phyloP scores from a whole-genome alignment of 1,140 invertebrate genomes.

The Listronotus oregonensis region DNA sequence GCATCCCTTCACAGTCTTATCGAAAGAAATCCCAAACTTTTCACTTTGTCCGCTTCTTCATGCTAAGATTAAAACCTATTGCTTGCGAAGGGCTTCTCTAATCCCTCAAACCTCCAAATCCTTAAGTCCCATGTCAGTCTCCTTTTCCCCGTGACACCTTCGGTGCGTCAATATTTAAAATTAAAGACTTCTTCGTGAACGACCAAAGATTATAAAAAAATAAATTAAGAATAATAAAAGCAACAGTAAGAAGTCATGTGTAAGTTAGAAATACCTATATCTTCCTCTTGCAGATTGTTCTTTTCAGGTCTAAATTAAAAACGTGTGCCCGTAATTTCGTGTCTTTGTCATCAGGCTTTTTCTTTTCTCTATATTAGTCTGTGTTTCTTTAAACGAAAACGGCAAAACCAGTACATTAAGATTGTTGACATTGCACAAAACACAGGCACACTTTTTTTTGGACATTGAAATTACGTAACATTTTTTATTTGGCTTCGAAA shows the following conservation, averaged over 20 bases:
- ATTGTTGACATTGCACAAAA: constrained; percentile 41
- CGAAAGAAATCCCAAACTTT: no score
- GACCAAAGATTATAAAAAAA: no score
- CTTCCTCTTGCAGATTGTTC: not conserved
- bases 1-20: no score
- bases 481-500: constrained; percentile 6
- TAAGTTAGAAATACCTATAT: not conserved
- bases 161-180: no score
- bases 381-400: not conserved
- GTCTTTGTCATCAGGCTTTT: constrained; percentile 35
- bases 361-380: constrained; percentile 4
- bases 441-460: constrained; percentile 45
- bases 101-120: no score
- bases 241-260: not conserved
- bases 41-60: no score
- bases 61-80: no score
- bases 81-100: no score
- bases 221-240: no score
- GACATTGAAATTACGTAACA: constrained; percentile 5
- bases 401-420: constrained; percentile 58
- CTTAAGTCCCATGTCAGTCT: no score
- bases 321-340: constrained; percentile 53
- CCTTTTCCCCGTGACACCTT: no score
- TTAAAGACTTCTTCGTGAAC: no score
- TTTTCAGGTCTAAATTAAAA: constrained; percentile 11